Percentiles rank a stretch among this genome's conserved stretches.
Conservation (phyloP, 35 echinoderm and acorn worm species). For the Ophiothrix spiculata region DNA sequence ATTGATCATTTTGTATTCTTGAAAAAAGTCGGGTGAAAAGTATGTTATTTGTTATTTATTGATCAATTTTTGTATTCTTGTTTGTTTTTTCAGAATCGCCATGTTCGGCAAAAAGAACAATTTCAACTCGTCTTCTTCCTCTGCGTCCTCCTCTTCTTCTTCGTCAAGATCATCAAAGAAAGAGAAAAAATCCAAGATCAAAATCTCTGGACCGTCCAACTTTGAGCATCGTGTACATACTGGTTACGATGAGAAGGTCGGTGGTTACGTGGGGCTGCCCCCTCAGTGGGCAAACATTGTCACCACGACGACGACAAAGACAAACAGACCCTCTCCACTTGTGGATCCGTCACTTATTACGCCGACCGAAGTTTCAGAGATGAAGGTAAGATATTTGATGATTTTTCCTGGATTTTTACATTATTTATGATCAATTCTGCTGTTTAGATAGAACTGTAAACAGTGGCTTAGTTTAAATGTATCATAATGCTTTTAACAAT, state of each 20-base stretch:
- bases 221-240: conserved; percentile 97
- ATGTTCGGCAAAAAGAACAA: neutral
- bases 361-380: conserved; percentile 66
- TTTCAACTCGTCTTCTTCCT: conserved; percentile 55
- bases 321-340: conserved; percentile 76
- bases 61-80: neutral
- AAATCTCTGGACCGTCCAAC: conserved; percentile 71
- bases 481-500: too few species aligned
- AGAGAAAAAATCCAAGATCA: conserved; percentile 18
- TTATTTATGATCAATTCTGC: too few species aligned
- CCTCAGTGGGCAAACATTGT: conserved; percentile 47
- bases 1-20: too few species aligned
- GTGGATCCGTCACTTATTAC: conserved; percentile 89
- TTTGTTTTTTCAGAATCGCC: neutral
- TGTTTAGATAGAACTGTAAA: too few species aligned
- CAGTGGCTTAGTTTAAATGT: too few species aligned
- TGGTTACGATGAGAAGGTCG: conserved; percentile 62
- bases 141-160: conserved; percentile 16
- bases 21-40: too few species aligned
- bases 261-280: conserved; percentile 88
- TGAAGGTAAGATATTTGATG: conserved; percentile 74
- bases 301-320: conserved; percentile 45
- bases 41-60: too few species aligned
- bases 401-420: too few species aligned
- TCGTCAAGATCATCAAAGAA: conserved; percentile 58